Evolutionary conservation across 2,888 invertebrate genomes (phyloP).

Genomic region (Lottia scabra): DNA sequence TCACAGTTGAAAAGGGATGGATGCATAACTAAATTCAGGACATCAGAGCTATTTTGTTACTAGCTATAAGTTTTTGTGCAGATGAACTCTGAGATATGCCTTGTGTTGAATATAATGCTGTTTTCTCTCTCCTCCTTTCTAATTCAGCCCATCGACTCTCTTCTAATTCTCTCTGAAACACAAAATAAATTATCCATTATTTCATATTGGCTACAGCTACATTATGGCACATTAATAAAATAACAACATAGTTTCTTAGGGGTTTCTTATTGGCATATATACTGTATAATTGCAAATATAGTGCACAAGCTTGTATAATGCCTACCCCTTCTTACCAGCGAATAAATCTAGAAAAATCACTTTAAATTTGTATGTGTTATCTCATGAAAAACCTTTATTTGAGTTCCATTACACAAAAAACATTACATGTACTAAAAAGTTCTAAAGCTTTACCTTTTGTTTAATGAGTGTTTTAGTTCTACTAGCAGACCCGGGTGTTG

Average conservation of each 20-base stretch:
- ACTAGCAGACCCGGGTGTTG: conserved; percentile 41
- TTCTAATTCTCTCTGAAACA: conserved; percentile 58
- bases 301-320: too few relatives aligned
- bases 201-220: too few relatives aligned
- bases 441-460: conserved; percentile 41
- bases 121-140: conserved; percentile 58
- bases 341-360: too few relatives aligned
- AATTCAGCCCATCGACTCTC: conserved; percentile 62
- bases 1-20: too few relatives aligned
- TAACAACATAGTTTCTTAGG: too few relatives aligned
- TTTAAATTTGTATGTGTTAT: too few relatives aligned
- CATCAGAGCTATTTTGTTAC: conserved; percentile 23
- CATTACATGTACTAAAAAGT: not conserved
- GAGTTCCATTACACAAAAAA: too few relatives aligned
- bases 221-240: too few relatives aligned
- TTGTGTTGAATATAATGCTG: conserved; percentile 48
- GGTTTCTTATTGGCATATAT: too few relatives aligned
- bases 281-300: too few relatives aligned
- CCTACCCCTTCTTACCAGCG: too few relatives aligned
- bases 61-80: conserved; percentile 39
- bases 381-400: too few relatives aligned
- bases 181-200: not conserved
- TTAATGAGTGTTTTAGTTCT: conserved; percentile 48
- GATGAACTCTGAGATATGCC: conserved; percentile 41
- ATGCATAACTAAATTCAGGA: conserved; percentile 1